Percentiles rank a stretch among this genome's conserved stretches.
phyloP scores from a whole-genome alignment of 2,113 vertebrate species.

The Larimichthys polyactis region DNA sequence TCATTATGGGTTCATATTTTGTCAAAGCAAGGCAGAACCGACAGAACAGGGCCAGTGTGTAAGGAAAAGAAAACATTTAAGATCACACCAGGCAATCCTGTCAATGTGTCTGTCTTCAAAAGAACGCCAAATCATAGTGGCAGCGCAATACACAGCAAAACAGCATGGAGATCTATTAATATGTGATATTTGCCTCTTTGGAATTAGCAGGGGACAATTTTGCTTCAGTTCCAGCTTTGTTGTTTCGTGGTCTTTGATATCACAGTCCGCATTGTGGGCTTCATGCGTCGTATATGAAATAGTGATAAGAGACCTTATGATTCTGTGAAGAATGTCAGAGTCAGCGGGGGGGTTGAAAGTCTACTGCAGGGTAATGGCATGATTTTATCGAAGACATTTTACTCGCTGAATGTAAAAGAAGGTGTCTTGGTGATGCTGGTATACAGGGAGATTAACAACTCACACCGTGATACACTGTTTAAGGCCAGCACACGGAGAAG shows the following conservation, averaged over 20 bases:
- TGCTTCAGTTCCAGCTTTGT: slow-evolving; percentile 15
- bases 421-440: slow-evolving; percentile 3
- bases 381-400: slow-evolving; percentile 48
- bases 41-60: neutral
- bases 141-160: slow-evolving; percentile 9
- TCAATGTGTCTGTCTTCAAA: slow-evolving; percentile 20
- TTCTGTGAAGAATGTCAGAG: slow-evolving; percentile 19
- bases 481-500: neutral
- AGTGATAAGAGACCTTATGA: neutral
- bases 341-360: slow-evolving; percentile 9
- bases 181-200: slow-evolving; percentile 41
- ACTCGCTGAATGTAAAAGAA: slow-evolving; percentile 39
- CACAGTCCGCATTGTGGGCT: neutral
- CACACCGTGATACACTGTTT: slow-evolving; percentile 9
- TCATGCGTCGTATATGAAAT: neutral
- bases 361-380: slow-evolving; percentile 6
- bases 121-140: slow-evolving; percentile 19
- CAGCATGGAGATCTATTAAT: slow-evolving; percentile 23
- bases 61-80: slow-evolving; percentile 31
- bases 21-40: slow-evolving; percentile 16
- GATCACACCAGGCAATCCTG: slow-evolving; percentile 24
- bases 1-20: neutral
- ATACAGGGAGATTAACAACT: slow-evolving; percentile 16
- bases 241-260: slow-evolving; percentile 24
- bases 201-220: slow-evolving; percentile 29